Percentiles rank a stretch among this genome's conserved stretches.
These are phyloP conservation scores for Ichneumoninae sp. DNA, from an alignment of 2,888 invertebrate species.

Conservation along the genomic window DNA sequence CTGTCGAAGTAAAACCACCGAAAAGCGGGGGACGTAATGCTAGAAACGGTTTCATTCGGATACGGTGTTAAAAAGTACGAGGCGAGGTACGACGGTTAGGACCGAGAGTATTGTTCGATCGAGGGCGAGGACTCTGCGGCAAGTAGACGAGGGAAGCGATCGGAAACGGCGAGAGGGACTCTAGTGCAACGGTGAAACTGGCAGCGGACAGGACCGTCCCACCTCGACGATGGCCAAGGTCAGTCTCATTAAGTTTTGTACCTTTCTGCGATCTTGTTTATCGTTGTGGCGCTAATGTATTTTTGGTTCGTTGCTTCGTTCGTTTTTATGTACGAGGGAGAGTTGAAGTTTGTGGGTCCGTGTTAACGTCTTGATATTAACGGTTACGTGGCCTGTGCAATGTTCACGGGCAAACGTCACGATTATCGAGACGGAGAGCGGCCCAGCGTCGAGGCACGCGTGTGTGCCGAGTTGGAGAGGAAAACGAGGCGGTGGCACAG, in stretches of 20 bases:
- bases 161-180: conserved; percentile 5
- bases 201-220: conserved; percentile 37
- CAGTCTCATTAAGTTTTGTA: conserved; percentile 13
- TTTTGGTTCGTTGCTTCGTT: background rate
- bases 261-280: background rate
- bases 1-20: background rate
- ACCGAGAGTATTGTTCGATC: background rate
- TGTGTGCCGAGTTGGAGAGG: background rate
- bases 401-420: background rate
- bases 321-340: too few species aligned
- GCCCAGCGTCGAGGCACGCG: background rate
- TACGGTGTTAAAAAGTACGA: conserved; percentile 36
- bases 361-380: background rate
- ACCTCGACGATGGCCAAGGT: conserved; percentile 63
- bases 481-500: conserved; percentile 2
- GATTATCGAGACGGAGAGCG: background rate
- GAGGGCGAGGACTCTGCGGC: conserved; percentile 11
- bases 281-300: too few species aligned
- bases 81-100: conserved; percentile 5
- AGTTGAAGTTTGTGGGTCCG: too few species aligned
- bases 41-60: conserved; percentile 25
- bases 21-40: conserved; percentile 35
- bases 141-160: background rate
- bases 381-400: background rate
- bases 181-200: conserved; percentile 44